Percentiles rank a stretch among this genome's conserved stretches.
Evolutionary conservation across 2,113 vertebrate genomes (phyloP).

Genomic region (Ammodramus savannarum): DNA sequence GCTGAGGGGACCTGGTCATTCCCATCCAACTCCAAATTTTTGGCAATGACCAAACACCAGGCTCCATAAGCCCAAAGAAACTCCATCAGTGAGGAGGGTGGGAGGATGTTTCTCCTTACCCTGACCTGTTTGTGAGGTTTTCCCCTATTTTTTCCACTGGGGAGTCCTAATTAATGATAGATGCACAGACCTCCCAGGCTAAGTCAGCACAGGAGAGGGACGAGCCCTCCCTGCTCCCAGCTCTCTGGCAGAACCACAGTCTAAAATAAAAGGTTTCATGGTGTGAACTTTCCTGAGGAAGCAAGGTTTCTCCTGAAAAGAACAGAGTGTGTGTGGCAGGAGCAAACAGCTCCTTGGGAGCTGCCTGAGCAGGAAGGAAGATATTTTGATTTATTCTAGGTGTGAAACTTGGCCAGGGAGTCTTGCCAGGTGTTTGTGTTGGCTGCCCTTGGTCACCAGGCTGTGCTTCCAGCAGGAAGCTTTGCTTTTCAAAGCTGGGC

Average conservation of each 20-base stretch:
- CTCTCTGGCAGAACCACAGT: neutral
- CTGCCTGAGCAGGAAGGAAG: conserved; percentile 54
- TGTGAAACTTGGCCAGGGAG: conserved; percentile 41
- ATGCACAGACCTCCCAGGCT: neutral
- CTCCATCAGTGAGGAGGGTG: neutral
- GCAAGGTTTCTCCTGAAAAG: neutral
- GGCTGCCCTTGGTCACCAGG: neutral
- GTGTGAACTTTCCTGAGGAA: conserved; percentile 23
- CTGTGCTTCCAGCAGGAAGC: neutral
- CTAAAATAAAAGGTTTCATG: neutral
- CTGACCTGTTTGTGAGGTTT: neutral
- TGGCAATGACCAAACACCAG: neutral
- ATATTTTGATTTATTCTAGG: conserved; percentile 41
- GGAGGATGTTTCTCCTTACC: neutral
- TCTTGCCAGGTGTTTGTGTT: conserved; percentile 23
- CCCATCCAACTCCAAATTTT: neutral
- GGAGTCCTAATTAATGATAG: neutral
- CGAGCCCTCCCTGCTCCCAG: neutral
- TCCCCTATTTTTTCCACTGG: neutral
- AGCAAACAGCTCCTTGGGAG: neutral
- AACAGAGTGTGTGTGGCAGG: neutral
- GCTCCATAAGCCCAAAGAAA: neutral
- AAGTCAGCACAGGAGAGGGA: neutral
- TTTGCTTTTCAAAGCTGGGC: neutral
- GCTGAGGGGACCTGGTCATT: neutral